A percentile compares a stretch with the other conserved stretches of the same genome.
phyloP scores from a whole-genome alignment of 2,113 vertebrate genomes.

The Calonectris borealis region DNA sequence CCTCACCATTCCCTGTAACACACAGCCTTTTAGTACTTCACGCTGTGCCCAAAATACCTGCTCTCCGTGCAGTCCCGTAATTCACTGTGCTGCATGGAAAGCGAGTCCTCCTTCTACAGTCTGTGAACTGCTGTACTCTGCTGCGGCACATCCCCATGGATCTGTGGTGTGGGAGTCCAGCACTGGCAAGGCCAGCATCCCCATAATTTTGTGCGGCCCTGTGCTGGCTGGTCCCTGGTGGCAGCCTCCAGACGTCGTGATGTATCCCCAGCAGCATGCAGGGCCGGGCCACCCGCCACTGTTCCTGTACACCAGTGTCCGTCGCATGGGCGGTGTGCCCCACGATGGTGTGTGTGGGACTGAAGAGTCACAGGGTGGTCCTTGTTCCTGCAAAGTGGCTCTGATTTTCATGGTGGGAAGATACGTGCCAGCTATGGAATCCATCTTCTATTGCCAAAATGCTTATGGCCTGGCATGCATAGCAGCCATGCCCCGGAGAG shows the following conservation, averaged over 20 bases:
- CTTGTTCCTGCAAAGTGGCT: neutral
- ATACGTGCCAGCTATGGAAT: neutral
- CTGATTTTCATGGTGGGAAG: neutral
- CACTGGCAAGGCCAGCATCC: neutral
- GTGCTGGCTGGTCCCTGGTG: neutral
- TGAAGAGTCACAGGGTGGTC: neutral
- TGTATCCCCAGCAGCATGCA: neutral
- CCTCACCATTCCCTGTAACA: neutral
- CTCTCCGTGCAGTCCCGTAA: neutral
- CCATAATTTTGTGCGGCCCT: neutral
- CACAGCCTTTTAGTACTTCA: neutral
- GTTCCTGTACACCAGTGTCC: fast-evolving
- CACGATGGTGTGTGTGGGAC: too few relatives aligned
- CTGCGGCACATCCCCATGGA: neutral
- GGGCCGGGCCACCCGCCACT: neutral
- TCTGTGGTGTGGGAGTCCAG: too few relatives aligned
- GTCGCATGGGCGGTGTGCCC: fast-evolving
- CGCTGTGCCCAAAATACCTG: neutral
- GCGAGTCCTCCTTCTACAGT: neutral
- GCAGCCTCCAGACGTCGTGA: neutral
- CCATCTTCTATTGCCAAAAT: neutral
- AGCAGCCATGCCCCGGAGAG: neutral
- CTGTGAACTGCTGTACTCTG: neutral
- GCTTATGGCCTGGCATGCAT: neutral
- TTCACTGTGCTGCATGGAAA: neutral